A percentile compares a stretch with the other conserved stretches of the same genome.
Conservation (phyloP, 2,113 vertebrate species). For the Embiotoca jacksoni region DNA sequence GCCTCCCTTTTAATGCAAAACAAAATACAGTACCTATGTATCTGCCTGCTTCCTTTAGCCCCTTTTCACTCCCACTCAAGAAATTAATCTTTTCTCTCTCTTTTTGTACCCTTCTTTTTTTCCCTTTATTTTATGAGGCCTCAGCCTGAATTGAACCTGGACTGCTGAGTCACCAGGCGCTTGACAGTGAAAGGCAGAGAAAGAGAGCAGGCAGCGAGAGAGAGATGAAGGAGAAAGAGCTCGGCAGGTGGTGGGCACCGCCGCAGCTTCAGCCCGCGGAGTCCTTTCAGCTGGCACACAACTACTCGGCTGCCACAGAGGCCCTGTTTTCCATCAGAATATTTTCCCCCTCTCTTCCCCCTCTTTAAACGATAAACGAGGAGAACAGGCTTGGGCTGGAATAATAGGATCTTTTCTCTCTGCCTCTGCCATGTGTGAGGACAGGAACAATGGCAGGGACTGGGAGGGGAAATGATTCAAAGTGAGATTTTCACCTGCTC, state of each 20-base stretch:
- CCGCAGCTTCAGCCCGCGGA: constrained; percentile 72
- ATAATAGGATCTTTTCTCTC: constrained; percentile 84
- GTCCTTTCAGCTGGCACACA: constrained; percentile 85
- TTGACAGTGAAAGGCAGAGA: constrained; percentile 75
- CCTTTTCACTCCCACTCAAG: constrained; percentile 57
- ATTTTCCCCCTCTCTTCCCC: constrained; percentile 75
- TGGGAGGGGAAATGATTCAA: constrained; percentile 84
- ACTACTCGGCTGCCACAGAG: constrained; percentile 79
- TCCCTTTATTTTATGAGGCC: constrained; percentile 63
- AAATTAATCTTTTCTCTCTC: constrained; percentile 77
- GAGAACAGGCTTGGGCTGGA: constrained; percentile 80
- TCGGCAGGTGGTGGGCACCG: constrained; percentile 85
- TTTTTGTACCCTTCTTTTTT: constrained; percentile 60
- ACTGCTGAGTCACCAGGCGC: constrained; percentile 78
- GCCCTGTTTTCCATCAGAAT: constrained; percentile 85
- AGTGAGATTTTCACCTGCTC: constrained; percentile 85
- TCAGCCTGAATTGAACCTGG: constrained; percentile 71
- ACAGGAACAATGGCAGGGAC: constrained; percentile 78
- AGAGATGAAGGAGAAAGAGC: constrained; percentile 77
- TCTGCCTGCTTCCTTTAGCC: constrained; percentile 43
- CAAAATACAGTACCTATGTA: constrained; percentile 70
- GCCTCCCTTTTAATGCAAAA: constrained; percentile 36
- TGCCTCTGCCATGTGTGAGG: constrained; percentile 81
- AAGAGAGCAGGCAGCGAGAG: constrained; percentile 62
- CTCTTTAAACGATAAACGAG: constrained; percentile 82